These are phyloP conservation scores for Pogonognathellus flavescens DNA, from an alignment of 1,140 invertebrate genomes.

Conservation along the genomic window DNA sequence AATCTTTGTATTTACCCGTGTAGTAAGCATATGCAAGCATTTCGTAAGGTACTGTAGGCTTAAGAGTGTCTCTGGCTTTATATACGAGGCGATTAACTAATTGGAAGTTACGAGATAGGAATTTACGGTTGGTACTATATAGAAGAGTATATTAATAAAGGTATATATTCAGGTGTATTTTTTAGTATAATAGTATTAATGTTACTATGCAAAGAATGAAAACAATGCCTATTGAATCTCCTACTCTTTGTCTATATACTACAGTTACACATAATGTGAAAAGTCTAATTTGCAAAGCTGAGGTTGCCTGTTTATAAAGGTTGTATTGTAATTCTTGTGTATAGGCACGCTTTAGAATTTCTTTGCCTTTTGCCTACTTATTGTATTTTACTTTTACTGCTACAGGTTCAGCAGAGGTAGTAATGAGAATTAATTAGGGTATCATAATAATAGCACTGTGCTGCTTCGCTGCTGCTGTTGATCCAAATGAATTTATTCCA, in stretches of 20 bases:
- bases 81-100: not conserved
- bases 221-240: too few relatives aligned
- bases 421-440: constrained; percentile 25
- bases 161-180: too few relatives aligned
- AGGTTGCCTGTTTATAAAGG: too few relatives aligned
- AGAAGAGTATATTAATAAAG: too few relatives aligned
- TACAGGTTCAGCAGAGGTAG: not conserved
- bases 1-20: not conserved
- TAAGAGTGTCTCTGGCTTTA: not conserved
- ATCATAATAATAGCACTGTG: not conserved
- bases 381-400: not conserved
- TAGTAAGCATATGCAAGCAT: not conserved
- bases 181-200: too few relatives aligned
- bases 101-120: constrained; percentile 20
- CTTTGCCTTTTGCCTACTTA: not conserved
- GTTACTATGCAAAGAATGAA: too few relatives aligned
- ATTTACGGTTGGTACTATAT: too few relatives aligned
- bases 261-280: too few relatives aligned
- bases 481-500: not conserved
- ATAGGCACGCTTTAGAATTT: not conserved
- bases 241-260: too few relatives aligned
- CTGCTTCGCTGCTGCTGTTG: not conserved
- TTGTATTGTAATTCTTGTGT: not conserved
- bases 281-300: too few relatives aligned
- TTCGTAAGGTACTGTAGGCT: not conserved